Conservation (phyloP, 2,113 vertebrate species). For the Cheilinus undulatus region DNA sequence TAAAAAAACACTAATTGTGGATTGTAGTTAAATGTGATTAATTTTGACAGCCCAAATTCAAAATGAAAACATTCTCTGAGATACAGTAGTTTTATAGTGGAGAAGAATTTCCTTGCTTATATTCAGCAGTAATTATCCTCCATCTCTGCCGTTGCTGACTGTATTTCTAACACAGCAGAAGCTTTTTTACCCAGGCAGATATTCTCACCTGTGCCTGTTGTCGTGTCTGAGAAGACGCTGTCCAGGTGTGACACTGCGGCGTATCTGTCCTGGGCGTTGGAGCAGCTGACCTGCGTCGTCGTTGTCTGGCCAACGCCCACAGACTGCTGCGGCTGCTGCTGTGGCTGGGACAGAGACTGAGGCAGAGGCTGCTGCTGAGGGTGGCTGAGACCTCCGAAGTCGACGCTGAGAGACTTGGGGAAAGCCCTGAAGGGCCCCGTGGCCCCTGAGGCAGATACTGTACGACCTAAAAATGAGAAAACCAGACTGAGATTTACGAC, state of each 20-base stretch:
- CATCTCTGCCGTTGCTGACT: too few relatives aligned
- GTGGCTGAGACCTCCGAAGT: conserved; percentile 83
- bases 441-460: conserved; percentile 75
- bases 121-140: too few relatives aligned
- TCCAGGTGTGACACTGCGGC: conserved; percentile 85
- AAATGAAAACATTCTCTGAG: too few relatives aligned
- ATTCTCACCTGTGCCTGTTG: conserved; percentile 72
- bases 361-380: conserved; percentile 54
- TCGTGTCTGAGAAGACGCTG: conserved; percentile 77
- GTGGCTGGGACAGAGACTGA: conserved; percentile 65
- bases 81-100: too few relatives aligned
- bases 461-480: conserved; percentile 79
- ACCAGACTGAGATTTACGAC: background rate
- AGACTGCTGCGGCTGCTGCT: conserved; percentile 38
- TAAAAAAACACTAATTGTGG: too few relatives aligned
- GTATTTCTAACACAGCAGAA: too few relatives aligned
- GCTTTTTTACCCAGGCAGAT: too few relatives aligned
- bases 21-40: too few relatives aligned
- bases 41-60: too few relatives aligned
- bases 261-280: conserved; percentile 79
- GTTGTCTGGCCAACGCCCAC: conserved; percentile 39
- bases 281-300: conserved; percentile 28
- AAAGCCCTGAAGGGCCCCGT: conserved; percentile 85
- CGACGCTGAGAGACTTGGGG: conserved; percentile 86
- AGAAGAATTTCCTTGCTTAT: too few relatives aligned